Percentiles rank a stretch among this genome's conserved stretches.
Evolutionary conservation across 2,888 invertebrate genomes (phyloP).

Genomic region (Platycheirus rosarum): DNA sequence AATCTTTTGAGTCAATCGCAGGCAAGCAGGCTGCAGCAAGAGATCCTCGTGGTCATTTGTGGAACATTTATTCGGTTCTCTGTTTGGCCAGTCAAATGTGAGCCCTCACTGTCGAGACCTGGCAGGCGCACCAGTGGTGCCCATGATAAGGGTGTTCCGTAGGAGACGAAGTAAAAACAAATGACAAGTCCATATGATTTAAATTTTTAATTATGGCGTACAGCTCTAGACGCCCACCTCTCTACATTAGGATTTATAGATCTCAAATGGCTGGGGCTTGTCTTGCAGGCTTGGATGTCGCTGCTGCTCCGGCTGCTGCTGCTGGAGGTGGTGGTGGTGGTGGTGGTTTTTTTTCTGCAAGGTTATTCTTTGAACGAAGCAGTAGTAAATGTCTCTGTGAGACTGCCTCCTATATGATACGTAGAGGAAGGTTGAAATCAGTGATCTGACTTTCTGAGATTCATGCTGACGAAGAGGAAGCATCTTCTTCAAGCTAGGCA

Average conservation of each 20-base stretch:
- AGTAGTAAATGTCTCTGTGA: slow-evolving; percentile 43
- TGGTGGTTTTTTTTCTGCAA: slow-evolving; percentile 14
- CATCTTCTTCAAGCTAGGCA: slow-evolving; percentile 46
- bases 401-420: background rate
- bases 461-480: slow-evolving; percentile 67
- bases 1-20: slow-evolving; percentile 70
- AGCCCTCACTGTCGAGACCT: slow-evolving; percentile 58
- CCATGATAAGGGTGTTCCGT: slow-evolving; percentile 67
- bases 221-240: slow-evolving; percentile 77
- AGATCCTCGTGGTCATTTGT: slow-evolving; percentile 70
- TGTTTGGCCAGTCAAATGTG: slow-evolving; percentile 51
- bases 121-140: slow-evolving; percentile 71
- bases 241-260: slow-evolving; percentile 76
- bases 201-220: slow-evolving; percentile 77
- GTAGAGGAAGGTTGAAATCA: slow-evolving; percentile 55
- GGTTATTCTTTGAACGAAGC: slow-evolving; percentile 31
- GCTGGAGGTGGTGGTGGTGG: slow-evolving; percentile 39
- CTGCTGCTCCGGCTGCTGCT: slow-evolving; percentile 41
- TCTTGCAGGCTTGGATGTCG: slow-evolving; percentile 56
- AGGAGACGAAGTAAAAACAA: slow-evolving; percentile 75
- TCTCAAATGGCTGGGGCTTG: slow-evolving; percentile 73
- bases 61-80: slow-evolving; percentile 69
- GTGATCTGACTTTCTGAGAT: slow-evolving; percentile 60
- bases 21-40: slow-evolving; percentile 26
- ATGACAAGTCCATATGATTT: slow-evolving; percentile 77